These are phyloP conservation scores for Cirrhinus mrigala DNA, from an alignment of 2,797 vertebrate species.

Conservation along the genomic window DNA sequence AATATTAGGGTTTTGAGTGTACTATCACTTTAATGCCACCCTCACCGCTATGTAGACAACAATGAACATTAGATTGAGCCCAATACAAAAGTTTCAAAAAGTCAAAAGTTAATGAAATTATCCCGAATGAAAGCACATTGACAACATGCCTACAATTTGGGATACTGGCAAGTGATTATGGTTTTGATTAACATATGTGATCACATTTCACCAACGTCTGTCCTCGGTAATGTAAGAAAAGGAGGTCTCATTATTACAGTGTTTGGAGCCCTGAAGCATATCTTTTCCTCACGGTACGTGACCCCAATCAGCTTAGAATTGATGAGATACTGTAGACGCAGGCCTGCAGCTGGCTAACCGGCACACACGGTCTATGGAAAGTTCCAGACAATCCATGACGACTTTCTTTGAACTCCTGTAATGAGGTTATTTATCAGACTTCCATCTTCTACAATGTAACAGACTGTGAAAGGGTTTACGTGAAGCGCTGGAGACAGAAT, in stretches of 20 bases:
- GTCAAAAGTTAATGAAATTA: slow-evolving; percentile 3
- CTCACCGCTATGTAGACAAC: background rate
- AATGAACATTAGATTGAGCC: background rate
- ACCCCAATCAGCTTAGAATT: slow-evolving; percentile 56
- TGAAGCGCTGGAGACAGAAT: slow-evolving; percentile 27
- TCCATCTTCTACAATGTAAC: slow-evolving; percentile 52
- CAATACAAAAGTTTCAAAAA: background rate
- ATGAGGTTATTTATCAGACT: slow-evolving; percentile 58
- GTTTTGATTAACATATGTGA: slow-evolving; percentile 45
- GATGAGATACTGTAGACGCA: slow-evolving; percentile 53
- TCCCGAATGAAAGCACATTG: background rate
- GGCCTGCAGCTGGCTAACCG: slow-evolving; percentile 44
- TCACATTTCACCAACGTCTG: slow-evolving; percentile 47
- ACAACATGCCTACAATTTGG: slow-evolving; percentile 13
- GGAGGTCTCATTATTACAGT: slow-evolving; percentile 43
- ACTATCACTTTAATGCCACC: background rate
- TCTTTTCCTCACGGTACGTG: slow-evolving; percentile 40
- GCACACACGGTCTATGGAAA: slow-evolving; percentile 31
- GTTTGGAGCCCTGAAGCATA: slow-evolving; percentile 52
- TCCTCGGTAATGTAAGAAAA: slow-evolving; percentile 37
- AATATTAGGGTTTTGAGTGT: background rate
- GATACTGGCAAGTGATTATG: slow-evolving; percentile 36
- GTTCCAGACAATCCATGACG: slow-evolving; percentile 43
- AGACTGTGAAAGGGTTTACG: slow-evolving; percentile 24
- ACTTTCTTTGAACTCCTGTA: slow-evolving; percentile 46